Percentiles rank a stretch among this genome's conserved stretches.
These are phyloP conservation scores for Gadopsis bispinosus DNA, from an alignment of 2,797 vertebrate species.

Conservation along the genomic window DNA sequence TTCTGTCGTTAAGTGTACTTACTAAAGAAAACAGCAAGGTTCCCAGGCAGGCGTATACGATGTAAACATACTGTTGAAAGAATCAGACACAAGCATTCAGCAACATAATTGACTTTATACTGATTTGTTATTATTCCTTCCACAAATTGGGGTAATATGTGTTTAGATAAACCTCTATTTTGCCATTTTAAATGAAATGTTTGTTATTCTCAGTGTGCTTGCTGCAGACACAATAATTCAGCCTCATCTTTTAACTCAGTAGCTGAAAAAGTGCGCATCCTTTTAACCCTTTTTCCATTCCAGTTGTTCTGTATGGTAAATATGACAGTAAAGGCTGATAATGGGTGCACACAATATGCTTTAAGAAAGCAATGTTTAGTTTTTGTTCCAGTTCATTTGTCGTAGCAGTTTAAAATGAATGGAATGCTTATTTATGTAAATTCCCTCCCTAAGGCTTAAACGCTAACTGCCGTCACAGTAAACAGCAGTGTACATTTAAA, in stretches of 20 bases:
- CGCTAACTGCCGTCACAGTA: slow-evolving; percentile 14
- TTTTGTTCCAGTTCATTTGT: slow-evolving; percentile 26
- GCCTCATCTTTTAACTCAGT: neutral
- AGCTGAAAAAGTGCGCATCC: neutral
- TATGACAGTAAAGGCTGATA: slow-evolving; percentile 21
- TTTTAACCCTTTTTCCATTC: neutral
- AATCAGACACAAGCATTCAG: slow-evolving; percentile 44
- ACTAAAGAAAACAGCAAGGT: slow-evolving; percentile 87
- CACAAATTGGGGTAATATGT: neutral
- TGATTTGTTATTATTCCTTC: neutral
- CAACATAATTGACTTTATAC: neutral
- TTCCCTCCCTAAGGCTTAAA: slow-evolving; percentile 33
- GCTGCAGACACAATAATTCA: neutral
- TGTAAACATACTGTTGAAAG: slow-evolving; percentile 81
- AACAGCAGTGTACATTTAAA: slow-evolving; percentile 38
- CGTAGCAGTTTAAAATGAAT: slow-evolving; percentile 28
- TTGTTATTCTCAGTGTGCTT: neutral
- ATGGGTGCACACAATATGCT: slow-evolving; percentile 3
- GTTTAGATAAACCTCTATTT: neutral
- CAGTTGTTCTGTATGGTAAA: neutral
- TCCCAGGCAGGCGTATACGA: slow-evolving; percentile 85
- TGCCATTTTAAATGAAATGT: neutral
- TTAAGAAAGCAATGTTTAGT: slow-evolving; percentile 11
- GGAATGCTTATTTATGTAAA: slow-evolving; percentile 21
- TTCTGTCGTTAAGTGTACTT: slow-evolving; percentile 69